Evolutionary conservation across 1,140 invertebrate species (phyloP).

Genomic region (Drosophila ironensis): DNA sequence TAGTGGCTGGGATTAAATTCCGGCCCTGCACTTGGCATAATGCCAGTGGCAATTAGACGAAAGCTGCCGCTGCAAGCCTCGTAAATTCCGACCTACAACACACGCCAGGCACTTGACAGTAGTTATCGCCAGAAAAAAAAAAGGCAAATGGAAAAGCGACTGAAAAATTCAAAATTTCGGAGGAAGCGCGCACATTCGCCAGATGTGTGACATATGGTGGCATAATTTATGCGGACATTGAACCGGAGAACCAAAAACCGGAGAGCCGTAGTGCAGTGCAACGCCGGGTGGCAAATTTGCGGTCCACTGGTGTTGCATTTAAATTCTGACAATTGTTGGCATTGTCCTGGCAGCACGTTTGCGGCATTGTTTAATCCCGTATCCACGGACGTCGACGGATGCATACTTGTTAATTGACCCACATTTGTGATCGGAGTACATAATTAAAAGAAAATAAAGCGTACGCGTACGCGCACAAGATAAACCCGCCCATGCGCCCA

Average conservation of each 20-base stretch:
- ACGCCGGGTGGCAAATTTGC: slow-evolving; percentile 26
- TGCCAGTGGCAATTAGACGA: slow-evolving; percentile 67
- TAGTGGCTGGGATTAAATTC: slow-evolving; percentile 23
- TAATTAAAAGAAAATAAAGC: slow-evolving; percentile 59
- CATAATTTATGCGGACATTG: slow-evolving; percentile 75
- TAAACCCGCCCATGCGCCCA: neutral
- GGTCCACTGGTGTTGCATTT: slow-evolving; percentile 34
- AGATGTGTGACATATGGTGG: slow-evolving; percentile 65
- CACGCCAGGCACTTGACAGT: slow-evolving; percentile 46
- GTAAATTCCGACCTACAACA: slow-evolving; percentile 57
- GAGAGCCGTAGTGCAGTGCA: slow-evolving; percentile 18
- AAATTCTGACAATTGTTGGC: slow-evolving; percentile 48
- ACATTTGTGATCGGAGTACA: slow-evolving; percentile 60
- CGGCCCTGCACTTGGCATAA: slow-evolving; percentile 41
- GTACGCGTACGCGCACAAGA: neutral
- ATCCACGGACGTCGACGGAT: slow-evolving; percentile 14
- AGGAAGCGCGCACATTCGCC: slow-evolving; percentile 19
- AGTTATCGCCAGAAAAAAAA: slow-evolving; percentile 13
- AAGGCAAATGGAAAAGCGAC: slow-evolving; percentile 17
- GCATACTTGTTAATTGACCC: slow-evolving; percentile 58
- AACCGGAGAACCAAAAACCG: too few species aligned
- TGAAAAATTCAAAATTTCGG: neutral
- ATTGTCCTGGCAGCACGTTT: slow-evolving; percentile 33
- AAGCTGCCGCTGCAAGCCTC: slow-evolving; percentile 35
- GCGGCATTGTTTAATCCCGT: slow-evolving; percentile 42